Percentiles rank a stretch among this genome's conserved stretches.
Conservation (phyloP, 2,113 vertebrate genomes). For the Psittacula cyanocephala region DNA sequence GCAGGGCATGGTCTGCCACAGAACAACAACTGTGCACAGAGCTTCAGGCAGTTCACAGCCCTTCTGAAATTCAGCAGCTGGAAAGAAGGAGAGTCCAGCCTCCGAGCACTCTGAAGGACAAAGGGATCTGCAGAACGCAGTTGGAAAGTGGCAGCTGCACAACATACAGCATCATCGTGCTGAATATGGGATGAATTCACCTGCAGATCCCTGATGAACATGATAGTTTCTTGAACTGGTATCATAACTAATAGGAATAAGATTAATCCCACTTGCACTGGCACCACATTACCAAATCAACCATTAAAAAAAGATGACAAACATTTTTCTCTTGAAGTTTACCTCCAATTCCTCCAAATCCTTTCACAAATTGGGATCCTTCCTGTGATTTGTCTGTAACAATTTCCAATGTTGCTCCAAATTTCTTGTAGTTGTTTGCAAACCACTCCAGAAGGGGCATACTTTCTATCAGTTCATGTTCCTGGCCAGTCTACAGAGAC, state of each 20-base stretch:
- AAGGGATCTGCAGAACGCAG: not conserved
- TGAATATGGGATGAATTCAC: not conserved
- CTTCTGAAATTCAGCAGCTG: not conserved
- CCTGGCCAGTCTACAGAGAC: conserved; percentile 88
- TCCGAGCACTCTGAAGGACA: not conserved
- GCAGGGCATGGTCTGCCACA: not conserved
- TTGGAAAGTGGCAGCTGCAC: not conserved
- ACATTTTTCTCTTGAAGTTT: conserved; percentile 38
- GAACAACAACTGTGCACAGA: not conserved
- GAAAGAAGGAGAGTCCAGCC: not conserved
- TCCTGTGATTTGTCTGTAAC: conserved; percentile 99
- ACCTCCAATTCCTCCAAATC: conserved; percentile 99
- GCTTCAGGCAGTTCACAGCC: not conserved
- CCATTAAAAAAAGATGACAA: not conserved
- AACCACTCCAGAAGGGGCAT: conserved; percentile 99
- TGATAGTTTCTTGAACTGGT: rapidly evolving
- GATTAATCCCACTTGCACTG: not conserved
- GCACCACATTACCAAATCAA: not conserved
- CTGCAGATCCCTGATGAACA: not conserved
- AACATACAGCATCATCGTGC: not conserved
- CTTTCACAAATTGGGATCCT: conserved; percentile 99
- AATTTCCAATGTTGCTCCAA: conserved; percentile 98
- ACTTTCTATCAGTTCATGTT: conserved; percentile 97
- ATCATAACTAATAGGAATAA: not conserved
- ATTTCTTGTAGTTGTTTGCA: conserved; percentile 99